phyloP scores from a whole-genome alignment of 2,113 vertebrate species.

The Nothobranchius kuhntae region DNA sequence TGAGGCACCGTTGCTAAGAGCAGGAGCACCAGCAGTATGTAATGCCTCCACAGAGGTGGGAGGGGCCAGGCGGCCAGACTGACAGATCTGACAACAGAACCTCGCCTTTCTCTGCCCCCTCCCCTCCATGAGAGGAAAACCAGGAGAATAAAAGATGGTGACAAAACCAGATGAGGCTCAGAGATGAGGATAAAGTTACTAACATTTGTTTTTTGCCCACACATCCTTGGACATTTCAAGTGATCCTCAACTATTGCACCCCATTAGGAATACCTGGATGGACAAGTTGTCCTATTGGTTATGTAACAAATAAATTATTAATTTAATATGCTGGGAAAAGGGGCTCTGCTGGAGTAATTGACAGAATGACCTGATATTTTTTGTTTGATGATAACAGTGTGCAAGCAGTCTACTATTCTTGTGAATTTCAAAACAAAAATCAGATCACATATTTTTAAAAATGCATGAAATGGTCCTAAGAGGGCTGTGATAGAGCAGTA shows the following conservation, averaged over 20 bases:
- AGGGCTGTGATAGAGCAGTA: not conserved
- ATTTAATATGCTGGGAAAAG: conserved; percentile 55
- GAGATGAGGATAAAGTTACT: conserved; percentile 26
- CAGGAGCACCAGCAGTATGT: conserved; percentile 73
- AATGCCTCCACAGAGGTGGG: conserved; percentile 71
- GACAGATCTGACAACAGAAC: conserved; percentile 75
- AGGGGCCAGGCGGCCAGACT: conserved; percentile 68
- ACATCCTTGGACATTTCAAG: not conserved
- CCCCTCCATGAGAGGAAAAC: conserved; percentile 52
- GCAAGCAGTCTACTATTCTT: not conserved
- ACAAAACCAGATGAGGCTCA: conserved; percentile 46
- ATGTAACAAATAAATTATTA: conserved; percentile 73
- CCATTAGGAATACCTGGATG: conserved; percentile 23
- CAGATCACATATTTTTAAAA: not conserved
- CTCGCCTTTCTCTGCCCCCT: conserved; percentile 68
- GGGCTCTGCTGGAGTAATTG: conserved; percentile 35
- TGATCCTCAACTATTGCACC: not conserved
- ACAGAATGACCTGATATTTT: conserved; percentile 3
- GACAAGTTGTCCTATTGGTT: conserved; percentile 56
- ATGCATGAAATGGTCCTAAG: not conserved
- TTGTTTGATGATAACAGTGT: not conserved
- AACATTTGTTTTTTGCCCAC: conserved; percentile 10
- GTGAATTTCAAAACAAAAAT: not conserved
- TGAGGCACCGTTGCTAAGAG: conserved; percentile 78
- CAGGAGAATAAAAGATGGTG: conserved; percentile 47